phyloP scores from a whole-genome alignment of 1,140 invertebrate genomes.

The Gonioctena quinquepunctata region DNA sequence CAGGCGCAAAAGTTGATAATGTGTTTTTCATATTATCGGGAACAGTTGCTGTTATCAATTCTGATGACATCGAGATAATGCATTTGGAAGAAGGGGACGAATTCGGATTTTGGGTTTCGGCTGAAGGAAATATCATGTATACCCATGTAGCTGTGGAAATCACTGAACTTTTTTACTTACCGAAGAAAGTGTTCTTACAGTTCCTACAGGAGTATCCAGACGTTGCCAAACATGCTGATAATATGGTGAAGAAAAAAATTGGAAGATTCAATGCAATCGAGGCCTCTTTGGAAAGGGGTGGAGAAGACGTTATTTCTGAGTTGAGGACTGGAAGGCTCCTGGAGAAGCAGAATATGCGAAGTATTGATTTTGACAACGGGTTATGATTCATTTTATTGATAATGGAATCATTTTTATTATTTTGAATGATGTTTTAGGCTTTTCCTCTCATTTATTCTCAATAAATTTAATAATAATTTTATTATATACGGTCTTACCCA shows the following conservation, averaged over 20 bases:
- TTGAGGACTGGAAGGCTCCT: background rate
- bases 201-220: conserved; percentile 8
- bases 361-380: background rate
- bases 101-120: conserved; percentile 19
- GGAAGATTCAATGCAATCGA: conserved; percentile 5
- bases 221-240: conserved; percentile 9
- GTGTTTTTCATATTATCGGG: conserved; percentile 59
- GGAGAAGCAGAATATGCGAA: background rate
- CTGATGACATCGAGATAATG: conserved; percentile 9
- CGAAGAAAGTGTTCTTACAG: background rate
- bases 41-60: conserved; percentile 53
- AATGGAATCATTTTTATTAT: no score
- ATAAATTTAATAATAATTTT: no score
- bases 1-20: conserved; percentile 48
- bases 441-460: no score
- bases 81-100: conserved; percentile 29
- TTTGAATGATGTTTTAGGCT: no score
- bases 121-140: background rate
- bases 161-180: conserved; percentile 24
- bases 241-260: background rate
- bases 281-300: background rate
- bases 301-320: conserved; percentile 20
- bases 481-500: no score
- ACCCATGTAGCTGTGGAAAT: conserved; percentile 26
- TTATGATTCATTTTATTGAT: no score